Evolutionary conservation across 2,113 vertebrate genomes (phyloP), one percentile per base, ranked within the genome.

Genomic region (Elachura formosa): DNA sequence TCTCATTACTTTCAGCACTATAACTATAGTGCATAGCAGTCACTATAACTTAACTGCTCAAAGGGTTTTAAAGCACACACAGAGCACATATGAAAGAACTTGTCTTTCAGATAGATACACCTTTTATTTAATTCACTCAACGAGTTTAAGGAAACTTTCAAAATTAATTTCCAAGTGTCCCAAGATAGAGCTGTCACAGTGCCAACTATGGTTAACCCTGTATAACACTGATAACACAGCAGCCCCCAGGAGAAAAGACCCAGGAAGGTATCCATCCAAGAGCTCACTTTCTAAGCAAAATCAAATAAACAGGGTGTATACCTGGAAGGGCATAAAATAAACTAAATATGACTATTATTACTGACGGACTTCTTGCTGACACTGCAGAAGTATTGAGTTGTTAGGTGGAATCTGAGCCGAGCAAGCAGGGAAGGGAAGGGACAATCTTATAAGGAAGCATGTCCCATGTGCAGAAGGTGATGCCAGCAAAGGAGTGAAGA

Each of bases 151-250:
- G 10, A 38, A 78, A 80, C 34, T 46, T 55, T 68, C 72, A 45
- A 58, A 64, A 45, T 1, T 0, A 40, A 36, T 40, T 48, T 43
- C 40, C 41, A 33, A 31, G 31, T 36, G 34, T 56, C 63, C 49
- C 62, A 38, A 33, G 33, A 46, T 0, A 66, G 49, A 84, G 36
- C 0, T 63, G 78, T 52, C 46, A 10, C 18, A 54, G 38, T 6
- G 25, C 18, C 41, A 49, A 3, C 2, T 21, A n/a, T 22, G 52
- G 41, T 40, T 68, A 89, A 59, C 25, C 4, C 43, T 18, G 22
- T 63, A 10, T 1, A 7, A 40, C 0, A 7, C 59, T 10, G 26
- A 54, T 11, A 45, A 22, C 0, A 5, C 5, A 12, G 55, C 29
- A 31, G 72, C 56, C 45, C 55, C 34, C 0, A 0, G 6, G 12